Base-by-base conservation (phyloP, 2,888 invertebrate genomes). In the Labia minor region DNA sequence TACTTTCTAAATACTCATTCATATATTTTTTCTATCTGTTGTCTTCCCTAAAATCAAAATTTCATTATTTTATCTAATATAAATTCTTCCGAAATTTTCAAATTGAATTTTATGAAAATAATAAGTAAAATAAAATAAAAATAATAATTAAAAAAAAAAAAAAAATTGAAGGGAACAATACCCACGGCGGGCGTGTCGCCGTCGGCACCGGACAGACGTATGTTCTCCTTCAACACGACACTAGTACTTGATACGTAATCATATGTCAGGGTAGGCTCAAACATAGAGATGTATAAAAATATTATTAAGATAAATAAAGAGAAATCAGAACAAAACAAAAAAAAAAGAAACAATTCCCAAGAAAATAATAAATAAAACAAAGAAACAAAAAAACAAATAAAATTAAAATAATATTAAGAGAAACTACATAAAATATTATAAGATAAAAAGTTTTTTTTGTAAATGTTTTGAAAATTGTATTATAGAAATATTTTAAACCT, bases 241-340 rank as follows among this genome's bases (percentile, higher is more conserved):
- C 68, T 81, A 82, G 86, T 86, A 87, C 86, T 86, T 87, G 85
- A 88, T 89, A 88, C 89, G 88, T 89, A 89, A 89, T 87, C 87
- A 87, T 86, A 85, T 88, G 88, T 88, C 88, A 89, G 89, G 89
- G 88, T 89, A 84, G 85, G 81, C 77, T 49, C 49, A 49, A 49
- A 49, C 14, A 49, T 49, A 49, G 49, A 49, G 14, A 49, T 26
- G 16, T 49, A 16, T 33, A 33, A 33, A 49, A 49, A 49, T 49
- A 49, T 49, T 49, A 49, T 49, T 49, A 49, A n/a, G n/a, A n/a
- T 49, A 49, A 10, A n/a, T 26, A 6, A 26, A 26, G 26, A 26
- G 14, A 49, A 49, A 4, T 16, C 49, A 49, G 49, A 49, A 49
- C 3, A 14, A 49, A 49, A 49, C 49, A 49, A 49, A n/a, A n/a